Percentiles rank a stretch among this genome's conserved stretches.
Evolutionary conservation across 2,888 invertebrate genomes (phyloP).

Genomic region (Drosophila hamatofila): DNA sequence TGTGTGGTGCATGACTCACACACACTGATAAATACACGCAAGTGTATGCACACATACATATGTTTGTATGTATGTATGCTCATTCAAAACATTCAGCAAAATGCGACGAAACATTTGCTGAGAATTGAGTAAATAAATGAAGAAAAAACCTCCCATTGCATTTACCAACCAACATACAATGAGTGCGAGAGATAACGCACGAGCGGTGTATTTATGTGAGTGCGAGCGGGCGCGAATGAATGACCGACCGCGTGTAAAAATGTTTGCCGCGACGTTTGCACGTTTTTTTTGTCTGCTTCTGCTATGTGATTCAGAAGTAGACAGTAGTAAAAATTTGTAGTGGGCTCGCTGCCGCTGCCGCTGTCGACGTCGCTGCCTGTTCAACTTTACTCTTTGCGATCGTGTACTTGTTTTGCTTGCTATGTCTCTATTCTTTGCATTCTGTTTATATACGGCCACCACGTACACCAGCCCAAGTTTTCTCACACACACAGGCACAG

Average conservation of each 20-base stretch:
- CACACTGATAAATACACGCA: constrained; percentile 10
- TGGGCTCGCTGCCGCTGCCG: constrained; percentile 23
- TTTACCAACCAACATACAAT: constrained; percentile 30
- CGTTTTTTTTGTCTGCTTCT: constrained; percentile 65
- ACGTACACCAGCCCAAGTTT: constrained; percentile 42
- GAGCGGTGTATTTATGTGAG: background rate
- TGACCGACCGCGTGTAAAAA: constrained; percentile 54
- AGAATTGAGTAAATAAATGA: constrained; percentile 33
- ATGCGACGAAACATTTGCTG: constrained; percentile 47
- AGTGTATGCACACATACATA: background rate
- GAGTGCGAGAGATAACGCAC: constrained; percentile 35
- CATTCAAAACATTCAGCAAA: constrained; percentile 54
- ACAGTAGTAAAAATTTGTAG: constrained; percentile 55
- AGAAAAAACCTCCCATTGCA: constrained; percentile 21
- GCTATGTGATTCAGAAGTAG: constrained; percentile 63
- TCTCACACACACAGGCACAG: constrained; percentile 1
- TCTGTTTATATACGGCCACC: constrained; percentile 63
- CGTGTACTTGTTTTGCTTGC: constrained; percentile 71
- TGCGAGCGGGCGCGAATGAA: constrained; percentile 4
- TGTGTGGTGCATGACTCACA: constrained; percentile 30
- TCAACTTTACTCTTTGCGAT: constrained; percentile 65
- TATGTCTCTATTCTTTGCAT: constrained; percentile 56
- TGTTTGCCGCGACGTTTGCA: constrained; percentile 59
- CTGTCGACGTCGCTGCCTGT: constrained; percentile 43
- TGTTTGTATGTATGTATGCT: constrained; percentile 14